Percentiles rank a stretch among this genome's conserved stretches.
Conservation (phyloP, 2,888 invertebrate genomes). For the Sinelater perroti region DNA sequence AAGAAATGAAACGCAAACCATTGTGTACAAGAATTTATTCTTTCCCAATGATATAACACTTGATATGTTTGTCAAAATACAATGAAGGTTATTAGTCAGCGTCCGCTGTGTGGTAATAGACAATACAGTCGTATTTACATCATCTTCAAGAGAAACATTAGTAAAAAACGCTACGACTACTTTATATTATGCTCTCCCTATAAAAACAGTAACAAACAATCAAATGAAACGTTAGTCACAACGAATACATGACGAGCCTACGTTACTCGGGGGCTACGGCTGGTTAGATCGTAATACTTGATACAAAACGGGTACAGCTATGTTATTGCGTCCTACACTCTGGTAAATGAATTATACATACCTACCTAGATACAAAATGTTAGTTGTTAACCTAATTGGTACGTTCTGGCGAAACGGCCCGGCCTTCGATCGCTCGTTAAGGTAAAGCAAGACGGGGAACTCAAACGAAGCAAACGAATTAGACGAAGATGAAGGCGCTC, state of each 20-base stretch:
- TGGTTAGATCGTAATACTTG: no score
- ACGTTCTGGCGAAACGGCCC: no score
- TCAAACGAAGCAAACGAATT: conserved; percentile 29
- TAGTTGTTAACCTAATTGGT: no score
- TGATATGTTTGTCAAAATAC: conserved; percentile 31
- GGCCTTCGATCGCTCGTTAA: no score
- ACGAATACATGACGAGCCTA: conserved; percentile 22
- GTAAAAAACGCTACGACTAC: conserved; percentile 36
- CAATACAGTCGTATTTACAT: conserved; percentile 36
- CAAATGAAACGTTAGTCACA: conserved; percentile 25
- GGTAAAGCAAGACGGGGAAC: no score
- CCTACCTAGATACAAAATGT: no score
- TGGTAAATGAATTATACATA: no score
- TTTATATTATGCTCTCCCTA: conserved; percentile 26
- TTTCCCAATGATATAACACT: conserved; percentile 27
- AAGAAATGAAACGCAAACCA: no score
- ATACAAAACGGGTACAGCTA: no score
- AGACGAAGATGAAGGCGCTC: conserved; percentile 58
- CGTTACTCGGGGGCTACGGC: no score
- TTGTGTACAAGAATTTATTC: conserved; percentile 30
- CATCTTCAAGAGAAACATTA: conserved; percentile 31
- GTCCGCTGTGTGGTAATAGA: conserved; percentile 19
- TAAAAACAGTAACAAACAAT: conserved; percentile 24
- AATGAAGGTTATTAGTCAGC: conserved; percentile 25
- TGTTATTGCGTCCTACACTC: no score